Evolutionary conservation across 2,113 vertebrate species (phyloP), one percentile per base, ranked within the genome.

Genomic region (Nanorana parkeri): DNA sequence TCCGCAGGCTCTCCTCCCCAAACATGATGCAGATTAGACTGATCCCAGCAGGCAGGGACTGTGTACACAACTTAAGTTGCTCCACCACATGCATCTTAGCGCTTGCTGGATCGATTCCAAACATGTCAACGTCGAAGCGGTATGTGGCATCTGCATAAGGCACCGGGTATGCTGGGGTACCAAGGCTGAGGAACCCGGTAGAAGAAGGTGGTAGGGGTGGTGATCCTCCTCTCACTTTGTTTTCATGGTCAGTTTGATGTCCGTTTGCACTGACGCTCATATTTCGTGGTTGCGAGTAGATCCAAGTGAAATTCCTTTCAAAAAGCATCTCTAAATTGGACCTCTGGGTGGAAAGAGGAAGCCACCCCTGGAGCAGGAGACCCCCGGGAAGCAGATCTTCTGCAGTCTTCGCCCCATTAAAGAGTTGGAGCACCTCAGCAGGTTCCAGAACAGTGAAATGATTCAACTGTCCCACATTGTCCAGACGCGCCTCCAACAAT

Each of bases 71-170:
- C 74, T 89, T 90, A 67, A 95, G 85, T 85, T 94, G 94, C 81
- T 86, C 77, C 74, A 95, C 24, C 81, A 93, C 89, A 86, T 95
- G 94, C 85, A 90, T 88, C 20, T 80, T 84, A 29, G 77, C 92
- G 86, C 88, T 84, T 11, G 47, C 80, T 83, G 92, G 89, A 80
- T 94, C 90, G 87, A 92, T 94, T 23, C 94, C 94, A 47, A 94
- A 95, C 88, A 95, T 87, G 82, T 95, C 94, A 41, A 95, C 93
- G 86, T 94, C 94, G 75, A 94, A 89, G 85, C 93, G 93, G 77
- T 91, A 92, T 90, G 91, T 92, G 83, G 92, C 89, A 0, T 94
- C 89, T 29, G 91, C 92, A 19, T 93, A 91, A 51, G 94, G 94
- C 47, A 95, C 90, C 52, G 64, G 86, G 85, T 92, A 92, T 1